These are phyloP conservation scores for Anabacerthia variegaticeps DNA, from an alignment of 2,797 vertebrate genomes.

Conservation along the genomic window DNA sequence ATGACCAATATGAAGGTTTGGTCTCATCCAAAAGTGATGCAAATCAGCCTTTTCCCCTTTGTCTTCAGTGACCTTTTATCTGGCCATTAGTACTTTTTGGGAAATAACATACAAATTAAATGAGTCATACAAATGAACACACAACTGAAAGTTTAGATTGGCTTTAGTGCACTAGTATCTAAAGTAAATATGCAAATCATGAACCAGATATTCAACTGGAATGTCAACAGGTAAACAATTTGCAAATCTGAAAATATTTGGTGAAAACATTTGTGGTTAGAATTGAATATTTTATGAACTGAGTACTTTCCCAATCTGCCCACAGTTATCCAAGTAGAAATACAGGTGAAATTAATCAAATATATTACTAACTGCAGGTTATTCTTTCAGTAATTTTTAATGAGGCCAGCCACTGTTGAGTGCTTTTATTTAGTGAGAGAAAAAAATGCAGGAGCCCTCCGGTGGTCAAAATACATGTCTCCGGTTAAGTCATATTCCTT, in stretches of 20 bases:
- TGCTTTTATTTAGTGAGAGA: not conserved
- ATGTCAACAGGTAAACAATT: not conserved
- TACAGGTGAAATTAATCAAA: not conserved
- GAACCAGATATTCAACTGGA: not conserved
- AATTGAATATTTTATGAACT: not conserved
- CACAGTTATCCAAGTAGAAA: not conserved
- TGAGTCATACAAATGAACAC: not conserved
- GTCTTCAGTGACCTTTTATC: not conserved
- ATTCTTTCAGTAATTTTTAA: not conserved
- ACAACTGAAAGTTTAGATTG: not conserved
- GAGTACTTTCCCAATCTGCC: not conserved
- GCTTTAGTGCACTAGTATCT: not conserved
- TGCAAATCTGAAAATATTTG: not conserved
- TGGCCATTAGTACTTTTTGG: not conserved
- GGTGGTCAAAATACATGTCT: not conserved
- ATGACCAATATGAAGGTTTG: not conserved
- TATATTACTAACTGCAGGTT: not conserved
- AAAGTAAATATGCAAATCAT: not conserved
- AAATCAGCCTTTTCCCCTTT: not conserved
- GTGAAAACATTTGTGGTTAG: not conserved
- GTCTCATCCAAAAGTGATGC: fast-evolving
- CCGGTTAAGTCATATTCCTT: not conserved
- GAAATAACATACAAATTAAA: not conserved
- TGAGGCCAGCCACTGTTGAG: not conserved
- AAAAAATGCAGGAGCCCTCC: slow-evolving; percentile 11